phyloP scores from a whole-genome alignment of 2,797 vertebrate species.

The Acanthornis magna region DNA sequence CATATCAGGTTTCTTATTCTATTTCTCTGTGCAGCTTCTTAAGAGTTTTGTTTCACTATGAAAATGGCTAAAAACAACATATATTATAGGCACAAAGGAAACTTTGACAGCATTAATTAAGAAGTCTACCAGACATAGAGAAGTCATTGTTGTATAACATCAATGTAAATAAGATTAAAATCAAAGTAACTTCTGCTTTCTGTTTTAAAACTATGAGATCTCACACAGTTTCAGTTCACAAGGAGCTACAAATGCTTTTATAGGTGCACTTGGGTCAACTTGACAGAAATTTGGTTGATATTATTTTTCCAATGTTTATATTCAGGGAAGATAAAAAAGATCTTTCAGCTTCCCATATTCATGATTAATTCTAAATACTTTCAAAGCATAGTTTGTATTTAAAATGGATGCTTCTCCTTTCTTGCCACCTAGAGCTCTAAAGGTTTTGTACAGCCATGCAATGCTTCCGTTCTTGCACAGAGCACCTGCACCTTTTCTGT shows the following conservation, averaged over 20 bases:
- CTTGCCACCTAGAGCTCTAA: background rate
- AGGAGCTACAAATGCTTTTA: background rate
- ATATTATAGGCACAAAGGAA: background rate
- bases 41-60: background rate
- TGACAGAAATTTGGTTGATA: background rate
- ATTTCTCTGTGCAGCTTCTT: background rate
- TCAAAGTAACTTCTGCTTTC: conserved; percentile 40
- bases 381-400: background rate
- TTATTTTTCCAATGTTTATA: background rate
- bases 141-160: background rate
- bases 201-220: background rate
- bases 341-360: background rate
- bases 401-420: background rate
- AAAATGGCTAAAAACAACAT: background rate
- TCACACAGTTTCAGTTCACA: conserved; percentile 21
- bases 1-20: background rate
- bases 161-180: conserved; percentile 40
- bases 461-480: background rate
- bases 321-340: background rate
- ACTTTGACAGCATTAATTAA: background rate
- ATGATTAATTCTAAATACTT: background rate
- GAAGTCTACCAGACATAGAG: background rate
- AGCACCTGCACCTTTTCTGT: background rate
- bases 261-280: background rate
- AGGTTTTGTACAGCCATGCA: background rate